Conservation (phyloP, 2,888 invertebrate species). For the Parasteatoda lunata region DNA sequence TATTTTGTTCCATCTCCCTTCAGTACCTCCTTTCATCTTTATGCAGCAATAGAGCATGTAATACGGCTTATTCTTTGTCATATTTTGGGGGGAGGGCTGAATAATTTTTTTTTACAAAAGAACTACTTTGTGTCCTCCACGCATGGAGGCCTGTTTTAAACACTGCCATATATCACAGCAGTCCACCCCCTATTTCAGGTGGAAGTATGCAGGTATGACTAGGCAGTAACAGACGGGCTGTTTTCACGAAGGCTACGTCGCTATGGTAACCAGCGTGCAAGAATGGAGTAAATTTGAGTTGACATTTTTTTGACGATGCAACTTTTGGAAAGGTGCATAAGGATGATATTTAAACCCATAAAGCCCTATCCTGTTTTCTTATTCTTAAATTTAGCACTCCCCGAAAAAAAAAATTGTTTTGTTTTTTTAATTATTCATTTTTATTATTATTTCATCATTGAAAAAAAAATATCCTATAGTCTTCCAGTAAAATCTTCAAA, state of each 20-base stretch:
- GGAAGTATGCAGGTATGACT: slow-evolving; percentile 58
- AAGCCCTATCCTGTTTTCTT: too few relatives aligned
- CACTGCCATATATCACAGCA: slow-evolving; percentile 56
- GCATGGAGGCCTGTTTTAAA: slow-evolving; percentile 58
- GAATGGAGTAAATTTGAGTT: slow-evolving; percentile 53
- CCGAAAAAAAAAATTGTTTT: too few relatives aligned
- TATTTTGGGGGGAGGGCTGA: slow-evolving; percentile 43
- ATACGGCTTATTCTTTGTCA: slow-evolving; percentile 67
- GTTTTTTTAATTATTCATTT: too few relatives aligned
- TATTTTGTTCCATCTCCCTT: slow-evolving; percentile 5
- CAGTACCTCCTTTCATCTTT: slow-evolving; percentile 52
- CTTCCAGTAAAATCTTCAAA: too few relatives aligned
- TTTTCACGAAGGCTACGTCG: slow-evolving; percentile 62
- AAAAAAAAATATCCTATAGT: too few relatives aligned
- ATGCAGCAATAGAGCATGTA: slow-evolving; percentile 65
- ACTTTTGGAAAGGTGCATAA: too few relatives aligned
- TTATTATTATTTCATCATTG: too few relatives aligned
- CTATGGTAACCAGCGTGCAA: slow-evolving; percentile 50
- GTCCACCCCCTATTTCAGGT: slow-evolving; percentile 13
- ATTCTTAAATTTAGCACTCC: too few relatives aligned
- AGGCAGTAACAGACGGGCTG: slow-evolving; percentile 65
- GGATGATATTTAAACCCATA: too few relatives aligned
- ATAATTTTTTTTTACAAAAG: slow-evolving; percentile 29
- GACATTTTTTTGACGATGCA: slow-evolving; percentile 33
- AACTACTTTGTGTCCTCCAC: slow-evolving; percentile 63